Evolutionary conservation across 2,888 invertebrate species (phyloP).

Genomic region (Lepidocyrtinus sp.): DNA sequence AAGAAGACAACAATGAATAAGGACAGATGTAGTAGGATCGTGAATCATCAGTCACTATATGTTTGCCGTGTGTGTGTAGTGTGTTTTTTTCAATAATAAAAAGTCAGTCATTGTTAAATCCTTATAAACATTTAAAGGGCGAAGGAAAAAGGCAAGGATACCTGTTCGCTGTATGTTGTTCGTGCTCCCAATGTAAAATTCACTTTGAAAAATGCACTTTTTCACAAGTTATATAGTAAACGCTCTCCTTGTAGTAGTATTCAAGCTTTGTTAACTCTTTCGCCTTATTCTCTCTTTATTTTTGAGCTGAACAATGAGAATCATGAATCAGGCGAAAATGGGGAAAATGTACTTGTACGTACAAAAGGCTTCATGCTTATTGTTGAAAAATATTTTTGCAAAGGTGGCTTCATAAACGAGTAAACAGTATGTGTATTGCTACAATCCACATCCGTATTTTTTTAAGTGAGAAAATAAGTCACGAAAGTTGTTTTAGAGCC

Average conservation of each 20-base stretch:
- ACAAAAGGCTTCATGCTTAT: not conserved
- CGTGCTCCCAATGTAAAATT: not conserved
- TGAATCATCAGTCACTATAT: not conserved
- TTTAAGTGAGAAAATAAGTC: not conserved
- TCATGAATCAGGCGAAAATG: not conserved
- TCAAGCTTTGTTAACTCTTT: not conserved
- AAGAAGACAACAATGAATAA: not conserved
- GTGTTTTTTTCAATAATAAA: not conserved
- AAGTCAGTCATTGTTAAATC: not conserved
- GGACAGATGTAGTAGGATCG: not conserved
- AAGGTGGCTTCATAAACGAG: too few relatives aligned
- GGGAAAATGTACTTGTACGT: not conserved
- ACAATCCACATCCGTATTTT: not conserved
- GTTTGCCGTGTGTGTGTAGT: not conserved
- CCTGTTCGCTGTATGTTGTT: not conserved
- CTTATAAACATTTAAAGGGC: not conserved
- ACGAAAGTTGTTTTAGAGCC: not conserved
- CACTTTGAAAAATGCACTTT: not conserved
- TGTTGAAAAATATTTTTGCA: too few relatives aligned
- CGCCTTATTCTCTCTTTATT: not conserved
- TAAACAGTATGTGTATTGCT: too few relatives aligned
- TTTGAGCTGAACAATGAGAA: not conserved
- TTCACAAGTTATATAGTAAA: too few relatives aligned
- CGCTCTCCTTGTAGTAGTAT: not conserved
- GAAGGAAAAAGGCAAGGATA: not conserved